phyloP scores from a whole-genome alignment of 2,888 invertebrate genomes.

The Amiota minor region DNA sequence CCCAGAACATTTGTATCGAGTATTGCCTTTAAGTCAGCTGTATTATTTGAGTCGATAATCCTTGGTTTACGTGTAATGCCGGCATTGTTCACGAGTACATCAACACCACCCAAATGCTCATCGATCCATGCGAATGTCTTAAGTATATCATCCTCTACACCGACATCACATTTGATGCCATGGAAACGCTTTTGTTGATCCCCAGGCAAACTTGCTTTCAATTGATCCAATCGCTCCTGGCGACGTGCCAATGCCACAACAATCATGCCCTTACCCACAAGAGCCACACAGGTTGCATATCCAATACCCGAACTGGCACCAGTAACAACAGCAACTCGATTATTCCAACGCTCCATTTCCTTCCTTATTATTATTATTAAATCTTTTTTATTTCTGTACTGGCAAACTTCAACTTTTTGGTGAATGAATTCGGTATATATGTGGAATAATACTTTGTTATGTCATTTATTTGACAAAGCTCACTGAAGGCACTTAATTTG shows the following conservation, averaged over 20 bases:
- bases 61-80: constrained; percentile 46
- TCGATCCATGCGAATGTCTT: constrained; percentile 75
- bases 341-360: constrained; percentile 76
- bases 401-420: too few species aligned
- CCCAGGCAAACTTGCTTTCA: constrained; percentile 45
- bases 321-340: constrained; percentile 78
- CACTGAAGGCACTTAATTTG: too few species aligned
- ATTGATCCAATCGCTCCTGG: constrained; percentile 71
- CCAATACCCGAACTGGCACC: constrained; percentile 79
- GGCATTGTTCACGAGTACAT: constrained; percentile 78
- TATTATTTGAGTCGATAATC: constrained; percentile 49
- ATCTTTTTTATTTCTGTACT: too few species aligned
- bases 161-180: constrained; percentile 75
- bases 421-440: too few species aligned
- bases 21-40: constrained; percentile 57
- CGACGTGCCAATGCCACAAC: constrained; percentile 76
- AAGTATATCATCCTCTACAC: constrained; percentile 75
- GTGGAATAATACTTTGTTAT: too few species aligned
- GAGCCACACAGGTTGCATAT: constrained; percentile 71
- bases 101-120: constrained; percentile 75
- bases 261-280: constrained; percentile 74
- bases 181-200: constrained; percentile 67
- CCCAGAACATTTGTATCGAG: constrained; percentile 75
- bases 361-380: not conserved
- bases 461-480: too few species aligned